Evolutionary conservation across 1,140 invertebrate genomes (phyloP), one percentile per base, ranked within the genome.

Genomic region (Drosophila takahashii): DNA sequence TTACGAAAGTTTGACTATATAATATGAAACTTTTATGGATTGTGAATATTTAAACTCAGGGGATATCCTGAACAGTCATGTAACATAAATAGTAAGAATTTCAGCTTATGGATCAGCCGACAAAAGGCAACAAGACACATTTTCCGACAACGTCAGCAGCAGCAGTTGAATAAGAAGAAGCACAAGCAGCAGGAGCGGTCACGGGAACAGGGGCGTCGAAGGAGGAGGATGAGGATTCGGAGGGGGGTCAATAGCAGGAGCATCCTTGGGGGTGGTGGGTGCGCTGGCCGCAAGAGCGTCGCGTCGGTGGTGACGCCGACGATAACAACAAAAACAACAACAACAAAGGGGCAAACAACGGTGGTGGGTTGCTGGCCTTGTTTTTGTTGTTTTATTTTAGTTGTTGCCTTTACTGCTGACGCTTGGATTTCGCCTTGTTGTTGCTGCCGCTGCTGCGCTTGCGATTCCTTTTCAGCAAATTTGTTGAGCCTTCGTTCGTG

Each of bases 401-500:
- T 36, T 39, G 47, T 45, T 56, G 52, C 58, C 32, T 50, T 16
- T 67, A 61, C 62, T 71, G 77, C 67, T 86, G 79, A 79, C 72
- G 81, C 76, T 78, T 73, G 53, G 39, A 36, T 72, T 60, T 62
- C 65, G 57, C 66, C 66, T 77, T 65, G 64, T 71, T 78, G 66
- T 51, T 44, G 39, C 39, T 77, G 69, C 51, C 57, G 72, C 69
- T 74, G n/a, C n/a, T n/a, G 66, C 69, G 66, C 69, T 87, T 73
- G 84, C 73, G 79, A 83, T 89, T 87, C 77, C 83, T 80, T 87
- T 89, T 87, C 62, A 83, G 71, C 67, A 87, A 87, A 89, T 87
- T 87, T 87, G 83, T 87, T 87, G 83, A 89, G 83, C 83, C 83
- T 89, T 81, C 65, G 54, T 75, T 70, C 72, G 41, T 52, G 60